phyloP scores from a whole-genome alignment of 2,888 invertebrate genomes.

The Hydropsyche betteni region DNA sequence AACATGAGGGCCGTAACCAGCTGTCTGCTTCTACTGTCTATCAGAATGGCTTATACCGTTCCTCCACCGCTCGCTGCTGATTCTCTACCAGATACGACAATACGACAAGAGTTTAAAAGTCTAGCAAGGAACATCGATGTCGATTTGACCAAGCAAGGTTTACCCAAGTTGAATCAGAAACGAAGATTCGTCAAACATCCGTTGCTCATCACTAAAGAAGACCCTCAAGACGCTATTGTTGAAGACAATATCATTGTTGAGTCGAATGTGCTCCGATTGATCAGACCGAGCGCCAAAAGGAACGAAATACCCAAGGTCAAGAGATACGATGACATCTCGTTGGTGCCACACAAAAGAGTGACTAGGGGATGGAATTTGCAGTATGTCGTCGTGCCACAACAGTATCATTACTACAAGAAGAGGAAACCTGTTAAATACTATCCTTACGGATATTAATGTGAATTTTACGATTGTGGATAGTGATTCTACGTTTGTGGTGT shows the following conservation, averaged over 20 bases:
- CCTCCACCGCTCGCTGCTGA: conserved; percentile 27
- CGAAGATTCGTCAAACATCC: conserved; percentile 60
- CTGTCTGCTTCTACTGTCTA: conserved; percentile 31
- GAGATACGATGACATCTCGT: conserved; percentile 47
- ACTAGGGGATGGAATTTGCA: conserved; percentile 65
- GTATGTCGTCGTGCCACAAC: conserved; percentile 63
- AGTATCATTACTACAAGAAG: conserved; percentile 43
- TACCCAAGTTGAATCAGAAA: conserved; percentile 59
- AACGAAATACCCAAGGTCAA: conserved; percentile 57
- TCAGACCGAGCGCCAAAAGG: conserved; percentile 55
- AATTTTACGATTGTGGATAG: not conserved
- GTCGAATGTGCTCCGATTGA: conserved; percentile 62
- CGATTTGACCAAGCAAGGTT: conserved; percentile 59
- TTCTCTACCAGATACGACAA: conserved; percentile 34
- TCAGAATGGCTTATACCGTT: conserved; percentile 13
- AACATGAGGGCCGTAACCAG: conserved; percentile 23
- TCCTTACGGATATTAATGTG: conserved; percentile 13
- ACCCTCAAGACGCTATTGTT: conserved; percentile 60
- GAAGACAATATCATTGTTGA: conserved; percentile 62
- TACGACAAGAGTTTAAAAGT: conserved; percentile 8
- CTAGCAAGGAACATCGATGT: conserved; percentile 47
- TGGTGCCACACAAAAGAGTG: conserved; percentile 43
- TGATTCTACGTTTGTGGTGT: not conserved
- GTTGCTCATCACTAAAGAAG: conserved; percentile 61
- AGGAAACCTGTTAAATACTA: conserved; percentile 24